Evolutionary conservation across 2,797 vertebrate species (phyloP).

Genomic region (Hephaestus fuliginosus): DNA sequence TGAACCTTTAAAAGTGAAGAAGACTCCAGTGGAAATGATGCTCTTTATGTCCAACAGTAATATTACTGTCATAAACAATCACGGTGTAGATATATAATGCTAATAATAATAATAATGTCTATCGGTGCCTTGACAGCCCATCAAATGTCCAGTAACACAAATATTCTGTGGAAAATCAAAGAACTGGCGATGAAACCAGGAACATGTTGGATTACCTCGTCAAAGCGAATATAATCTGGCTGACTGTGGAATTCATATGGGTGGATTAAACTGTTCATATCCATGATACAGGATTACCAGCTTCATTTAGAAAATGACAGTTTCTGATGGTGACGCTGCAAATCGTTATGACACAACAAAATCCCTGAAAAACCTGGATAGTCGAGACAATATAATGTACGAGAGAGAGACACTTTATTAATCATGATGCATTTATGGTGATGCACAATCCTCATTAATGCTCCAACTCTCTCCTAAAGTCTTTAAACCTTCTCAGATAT

Average conservation of each 20-base stretch:
- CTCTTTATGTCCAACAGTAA: no score
- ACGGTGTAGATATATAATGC: not conserved
- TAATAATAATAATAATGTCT: not conserved
- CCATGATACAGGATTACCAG: slow-evolving; percentile 43
- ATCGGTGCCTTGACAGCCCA: not conserved
- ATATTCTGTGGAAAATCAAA: not conserved
- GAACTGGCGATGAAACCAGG: not conserved
- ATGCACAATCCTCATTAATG: not conserved
- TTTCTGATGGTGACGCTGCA: slow-evolving; percentile 21
- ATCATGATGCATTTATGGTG: not conserved
- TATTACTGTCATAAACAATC: no score
- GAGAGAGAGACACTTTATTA: not conserved
- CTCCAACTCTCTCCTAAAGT: not conserved
- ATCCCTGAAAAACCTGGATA: not conserved
- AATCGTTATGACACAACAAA: slow-evolving; percentile 2
- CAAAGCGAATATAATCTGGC: slow-evolving; percentile 11
- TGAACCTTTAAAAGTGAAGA: no score
- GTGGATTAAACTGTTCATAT: slow-evolving; percentile 38
- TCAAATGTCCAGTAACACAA: not conserved
- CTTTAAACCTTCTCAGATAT: not conserved
- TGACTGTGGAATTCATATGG: not conserved
- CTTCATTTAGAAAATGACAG: slow-evolving; percentile 48
- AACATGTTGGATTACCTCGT: slow-evolving; percentile 9
- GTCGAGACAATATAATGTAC: not conserved
- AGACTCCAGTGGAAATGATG: no score